phyloP scores from a whole-genome alignment of 2,888 invertebrate species.

The Melinaea marsaeus region DNA sequence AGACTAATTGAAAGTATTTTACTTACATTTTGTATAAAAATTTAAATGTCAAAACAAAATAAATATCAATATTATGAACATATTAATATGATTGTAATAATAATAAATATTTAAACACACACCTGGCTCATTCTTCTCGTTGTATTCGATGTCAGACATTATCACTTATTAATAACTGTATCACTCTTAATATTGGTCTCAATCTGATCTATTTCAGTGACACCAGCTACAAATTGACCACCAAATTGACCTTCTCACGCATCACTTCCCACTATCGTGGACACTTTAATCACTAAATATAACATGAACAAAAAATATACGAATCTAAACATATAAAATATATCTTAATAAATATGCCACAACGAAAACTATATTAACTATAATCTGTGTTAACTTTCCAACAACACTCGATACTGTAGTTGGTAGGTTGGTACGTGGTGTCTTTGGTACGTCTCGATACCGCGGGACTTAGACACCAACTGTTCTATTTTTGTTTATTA shows the following conservation, averaged over 20 bases:
- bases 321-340: conserved; percentile 20
- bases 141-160: conserved; percentile 41
- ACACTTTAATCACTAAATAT: conserved; percentile 33
- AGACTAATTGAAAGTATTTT: background rate
- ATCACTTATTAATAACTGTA: conserved; percentile 27
- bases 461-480: conserved; percentile 54
- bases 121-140: conserved; percentile 38
- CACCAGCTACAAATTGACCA: conserved; percentile 39
- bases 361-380: too few species aligned
- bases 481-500: conserved; percentile 64
- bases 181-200: conserved; percentile 16
- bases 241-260: conserved; percentile 47
- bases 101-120: conserved; percentile 9
- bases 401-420: conserved; percentile 41
- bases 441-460: conserved; percentile 45
- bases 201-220: conserved; percentile 33
- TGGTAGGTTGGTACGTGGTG: conserved; percentile 36
- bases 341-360: conserved; percentile 27
- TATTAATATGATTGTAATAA: background rate
- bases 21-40: too few species aligned
- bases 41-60: too few species aligned
- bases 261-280: conserved; percentile 39
- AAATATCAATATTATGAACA: background rate
- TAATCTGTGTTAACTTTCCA: conserved; percentile 42
- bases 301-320: conserved; percentile 18